Percentiles rank a stretch among this genome's conserved stretches.
Conservation (phyloP, 2,797 vertebrate species). For the Vipera ursinii region DNA sequence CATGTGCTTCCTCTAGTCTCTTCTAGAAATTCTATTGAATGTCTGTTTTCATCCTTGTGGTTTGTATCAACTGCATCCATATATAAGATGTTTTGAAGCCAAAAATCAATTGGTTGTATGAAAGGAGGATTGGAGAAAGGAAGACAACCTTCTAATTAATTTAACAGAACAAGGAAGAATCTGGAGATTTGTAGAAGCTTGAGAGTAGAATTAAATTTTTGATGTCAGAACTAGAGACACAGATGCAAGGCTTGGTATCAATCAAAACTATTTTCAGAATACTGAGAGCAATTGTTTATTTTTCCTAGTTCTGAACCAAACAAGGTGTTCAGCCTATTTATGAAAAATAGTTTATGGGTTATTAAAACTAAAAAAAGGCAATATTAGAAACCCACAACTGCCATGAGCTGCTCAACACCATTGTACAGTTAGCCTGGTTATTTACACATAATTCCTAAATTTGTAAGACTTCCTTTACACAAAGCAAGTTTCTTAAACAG, state of each 20-base stretch:
- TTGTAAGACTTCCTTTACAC: neutral
- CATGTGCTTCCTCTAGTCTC: neutral
- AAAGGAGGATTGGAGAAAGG: neutral
- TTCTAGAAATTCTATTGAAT: neutral
- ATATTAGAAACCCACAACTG: neutral
- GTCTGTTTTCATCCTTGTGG: neutral
- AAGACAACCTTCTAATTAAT: neutral
- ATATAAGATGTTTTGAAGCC: neutral
- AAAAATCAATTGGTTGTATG: neutral
- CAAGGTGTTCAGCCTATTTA: neutral
- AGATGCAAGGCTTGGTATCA: neutral
- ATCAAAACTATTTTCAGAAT: neutral
- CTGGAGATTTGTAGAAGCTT: neutral
- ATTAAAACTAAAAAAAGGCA: neutral
- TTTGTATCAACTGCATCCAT: neutral
- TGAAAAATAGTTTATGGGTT: neutral
- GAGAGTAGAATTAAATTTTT: neutral
- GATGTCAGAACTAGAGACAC: neutral
- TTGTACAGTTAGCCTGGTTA: neutral
- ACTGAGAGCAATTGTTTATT: neutral
- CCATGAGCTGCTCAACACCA: neutral
- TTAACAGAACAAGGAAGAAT: neutral
- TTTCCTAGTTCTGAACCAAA: neutral
- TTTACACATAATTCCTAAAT: neutral
- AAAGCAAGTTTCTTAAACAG: neutral